Base-by-base conservation (phyloP, 2,113 vertebrate genomes). In the Thomomys bottae region DNA sequence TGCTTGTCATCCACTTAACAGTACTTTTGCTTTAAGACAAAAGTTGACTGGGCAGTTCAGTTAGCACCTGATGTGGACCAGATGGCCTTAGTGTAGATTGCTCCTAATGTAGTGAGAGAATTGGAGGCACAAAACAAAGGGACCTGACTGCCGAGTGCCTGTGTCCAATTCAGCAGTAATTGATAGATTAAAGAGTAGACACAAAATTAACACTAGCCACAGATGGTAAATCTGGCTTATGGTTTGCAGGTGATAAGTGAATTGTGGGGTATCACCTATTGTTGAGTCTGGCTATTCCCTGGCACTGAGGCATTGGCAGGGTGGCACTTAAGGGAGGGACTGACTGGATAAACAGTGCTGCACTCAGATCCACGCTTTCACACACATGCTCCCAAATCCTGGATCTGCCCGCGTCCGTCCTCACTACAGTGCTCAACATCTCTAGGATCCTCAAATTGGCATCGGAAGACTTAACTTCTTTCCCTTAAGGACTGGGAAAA, bases 381-480 rank as follows among this genome's bases (percentile, higher is more conserved):
- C 49, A 36, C 45, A 14, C 66, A 59, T 8, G 82, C 21, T 72
- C 23, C 63, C 32, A 40, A 61, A 30, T 76, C 42, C 2, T 17
- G 24, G 49, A 2, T 21, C 49, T 49, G 78, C 72, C 10, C 1
- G 1, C 36, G 75, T 83, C 23, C 36, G 75, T 83, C 23, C 23
- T 72, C 66, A 30, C 49, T 24, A 24, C 36, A 9, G 12, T 6
- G 28, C 61, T 30, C 59, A 15, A 23, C 32, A 32, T 84, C 24
- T 84, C 78, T 34, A 34, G 23, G 4, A 2, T 88, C 82, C 83
- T 98, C 97, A 98, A 38, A 98, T 97, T 7, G 98, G 98, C 97
- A 98, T 96, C 34, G 98, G 98, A 57, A 98, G 98, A 49, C 98
- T 98, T 90, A 98, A 77, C 93, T 98, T 98, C 97, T 98, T 98